These are phyloP conservation scores for Xylocampa areola DNA, from an alignment of 2,888 invertebrate genomes.

Conservation along the genomic window DNA sequence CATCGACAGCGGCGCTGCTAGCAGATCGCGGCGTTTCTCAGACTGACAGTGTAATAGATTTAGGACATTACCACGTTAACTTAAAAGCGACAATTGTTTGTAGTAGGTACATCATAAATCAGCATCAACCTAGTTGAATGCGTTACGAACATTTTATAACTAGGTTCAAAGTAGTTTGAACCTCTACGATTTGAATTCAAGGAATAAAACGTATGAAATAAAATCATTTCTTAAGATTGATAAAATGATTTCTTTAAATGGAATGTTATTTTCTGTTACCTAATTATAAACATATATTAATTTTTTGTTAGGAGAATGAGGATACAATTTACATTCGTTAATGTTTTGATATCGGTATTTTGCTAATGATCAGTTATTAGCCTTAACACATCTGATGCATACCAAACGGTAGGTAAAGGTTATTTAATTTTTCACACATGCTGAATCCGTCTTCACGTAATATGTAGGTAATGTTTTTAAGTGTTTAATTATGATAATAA, in stretches of 20 bases:
- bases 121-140: not conserved
- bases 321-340: too few relatives aligned
- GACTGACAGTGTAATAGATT: constrained; percentile 25
- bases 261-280: too few relatives aligned
- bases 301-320: too few relatives aligned
- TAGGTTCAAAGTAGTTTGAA: not conserved
- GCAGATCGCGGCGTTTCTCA: constrained; percentile 27
- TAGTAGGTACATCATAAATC: constrained; percentile 5
- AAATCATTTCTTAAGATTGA: too few relatives aligned
- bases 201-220: too few relatives aligned
- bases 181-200: not conserved
- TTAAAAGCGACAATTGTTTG: constrained; percentile 41
- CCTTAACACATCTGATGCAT: too few relatives aligned
- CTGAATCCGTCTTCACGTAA: constrained; percentile 57
- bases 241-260: too few relatives aligned
- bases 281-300: too few relatives aligned
- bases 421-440: constrained; percentile 60
- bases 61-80: constrained; percentile 21
- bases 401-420: too few relatives aligned
- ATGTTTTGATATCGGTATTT: too few relatives aligned
- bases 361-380: too few relatives aligned
- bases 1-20: constrained; percentile 15
- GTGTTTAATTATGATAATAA: not conserved
- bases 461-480: constrained; percentile 66
- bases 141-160: constrained; percentile 2